These are phyloP conservation scores for Micronisus gabar DNA, from an alignment of 2,113 vertebrate species.

Conservation along the genomic window DNA sequence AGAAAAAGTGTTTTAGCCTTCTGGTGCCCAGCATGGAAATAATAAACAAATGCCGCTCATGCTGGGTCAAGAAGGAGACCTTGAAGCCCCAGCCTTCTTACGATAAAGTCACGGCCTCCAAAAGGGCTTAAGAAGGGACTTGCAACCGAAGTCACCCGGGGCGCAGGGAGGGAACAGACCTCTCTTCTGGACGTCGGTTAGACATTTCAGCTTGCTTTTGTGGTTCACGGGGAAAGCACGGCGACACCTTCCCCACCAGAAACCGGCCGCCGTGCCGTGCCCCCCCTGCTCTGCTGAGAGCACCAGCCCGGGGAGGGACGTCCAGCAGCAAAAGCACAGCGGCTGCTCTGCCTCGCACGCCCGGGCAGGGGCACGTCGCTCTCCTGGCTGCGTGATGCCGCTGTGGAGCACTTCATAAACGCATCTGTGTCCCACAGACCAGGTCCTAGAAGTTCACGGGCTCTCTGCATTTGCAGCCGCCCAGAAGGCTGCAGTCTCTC, in stretches of 20 bases:
- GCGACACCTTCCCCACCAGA: not conserved
- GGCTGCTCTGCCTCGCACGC: fast-evolving
- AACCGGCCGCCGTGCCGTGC: fast-evolving
- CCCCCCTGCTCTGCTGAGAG: not conserved
- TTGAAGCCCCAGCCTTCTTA: not conserved
- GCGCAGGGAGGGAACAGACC: no score
- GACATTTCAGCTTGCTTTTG: not conserved
- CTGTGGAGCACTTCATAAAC: fast-evolving
- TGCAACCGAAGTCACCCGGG: fast-evolving
- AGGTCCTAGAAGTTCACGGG: not conserved
- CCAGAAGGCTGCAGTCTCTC: not conserved
- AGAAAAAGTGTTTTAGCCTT: not conserved
- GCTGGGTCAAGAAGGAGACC: not conserved
- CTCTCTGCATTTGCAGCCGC: not conserved
- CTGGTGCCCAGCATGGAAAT: not conserved
- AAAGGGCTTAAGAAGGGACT: not conserved
- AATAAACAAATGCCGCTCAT: not conserved
- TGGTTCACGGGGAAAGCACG: fast-evolving
- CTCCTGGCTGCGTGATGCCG: no score
- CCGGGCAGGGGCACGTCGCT: fast-evolving
- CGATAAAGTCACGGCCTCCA: not conserved
- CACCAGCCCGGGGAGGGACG: not conserved
- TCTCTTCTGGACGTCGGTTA: no score
- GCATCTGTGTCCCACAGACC: not conserved
- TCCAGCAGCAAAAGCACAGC: not conserved